Evolutionary conservation across 2,113 vertebrate species (phyloP).

Genomic region (Cinclus mexicanus): DNA sequence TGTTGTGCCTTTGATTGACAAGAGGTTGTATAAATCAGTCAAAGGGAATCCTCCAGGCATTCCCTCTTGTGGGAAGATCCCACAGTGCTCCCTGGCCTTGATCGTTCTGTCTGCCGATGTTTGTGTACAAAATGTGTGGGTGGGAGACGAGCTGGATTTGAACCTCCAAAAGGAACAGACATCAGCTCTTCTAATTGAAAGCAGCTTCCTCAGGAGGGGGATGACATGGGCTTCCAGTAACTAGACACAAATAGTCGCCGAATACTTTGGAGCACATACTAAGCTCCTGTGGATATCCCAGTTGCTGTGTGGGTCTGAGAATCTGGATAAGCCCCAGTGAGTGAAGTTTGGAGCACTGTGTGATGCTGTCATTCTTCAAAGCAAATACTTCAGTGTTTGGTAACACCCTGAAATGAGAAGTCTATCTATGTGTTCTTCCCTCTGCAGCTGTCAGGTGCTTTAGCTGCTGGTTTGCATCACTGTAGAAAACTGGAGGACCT

Average conservation of each 20-base stretch:
- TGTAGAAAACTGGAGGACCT: neutral
- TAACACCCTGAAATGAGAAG: slow-evolving; percentile 32
- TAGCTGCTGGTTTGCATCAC: slow-evolving; percentile 12
- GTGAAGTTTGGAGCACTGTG: neutral
- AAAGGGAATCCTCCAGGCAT: slow-evolving; percentile 74
- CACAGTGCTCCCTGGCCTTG: slow-evolving; percentile 43
- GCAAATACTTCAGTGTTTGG: slow-evolving; percentile 12
- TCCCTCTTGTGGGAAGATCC: slow-evolving; percentile 71
- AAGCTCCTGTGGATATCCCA: slow-evolving; percentile 32
- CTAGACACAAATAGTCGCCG: neutral
- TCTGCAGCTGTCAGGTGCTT: slow-evolving; percentile 42
- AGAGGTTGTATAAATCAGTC: slow-evolving; percentile 64
- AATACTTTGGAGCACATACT: slow-evolving; percentile 21
- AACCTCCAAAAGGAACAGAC: slow-evolving; percentile 72
- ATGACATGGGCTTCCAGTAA: slow-evolving; percentile 28
- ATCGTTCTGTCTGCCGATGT: slow-evolving; percentile 43
- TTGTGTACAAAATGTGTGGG: slow-evolving; percentile 73
- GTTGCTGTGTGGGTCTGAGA: slow-evolving; percentile 17
- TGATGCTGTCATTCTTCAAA: slow-evolving; percentile 28
- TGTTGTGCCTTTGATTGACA: slow-evolving; percentile 70
- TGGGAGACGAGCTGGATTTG: slow-evolving; percentile 74
- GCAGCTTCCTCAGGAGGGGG: slow-evolving; percentile 66
- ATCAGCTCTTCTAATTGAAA: slow-evolving; percentile 77
- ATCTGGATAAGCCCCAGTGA: slow-evolving; percentile 14
- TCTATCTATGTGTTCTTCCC: neutral